Conservation (phyloP, 23 tunicate species). For the Oikopleura dioica region DNA sequence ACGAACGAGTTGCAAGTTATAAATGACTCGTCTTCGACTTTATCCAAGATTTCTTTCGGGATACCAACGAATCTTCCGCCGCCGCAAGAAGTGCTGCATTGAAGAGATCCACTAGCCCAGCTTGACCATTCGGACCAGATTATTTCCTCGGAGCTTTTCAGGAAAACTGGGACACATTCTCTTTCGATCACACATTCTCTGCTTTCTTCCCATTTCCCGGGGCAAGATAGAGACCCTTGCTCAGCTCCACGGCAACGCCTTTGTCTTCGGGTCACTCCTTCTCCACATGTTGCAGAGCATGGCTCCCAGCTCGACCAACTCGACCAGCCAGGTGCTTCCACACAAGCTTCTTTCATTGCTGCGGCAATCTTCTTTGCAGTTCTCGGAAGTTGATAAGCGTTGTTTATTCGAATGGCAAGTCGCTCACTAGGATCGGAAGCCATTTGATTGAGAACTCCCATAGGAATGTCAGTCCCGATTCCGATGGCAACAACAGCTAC, state of each 20-base stretch:
- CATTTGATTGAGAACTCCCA: neutral
- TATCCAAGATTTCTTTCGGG: no score
- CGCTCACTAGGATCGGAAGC: neutral
- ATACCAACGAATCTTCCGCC: no score
- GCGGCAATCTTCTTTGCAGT: neutral
- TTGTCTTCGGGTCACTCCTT: constrained; percentile 22
- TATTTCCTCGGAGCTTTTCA: no score
- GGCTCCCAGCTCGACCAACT: constrained; percentile 58
- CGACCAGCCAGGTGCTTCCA: neutral
- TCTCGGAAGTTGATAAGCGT: neutral
- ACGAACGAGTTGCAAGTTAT: no score
- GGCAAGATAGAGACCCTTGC: neutral
- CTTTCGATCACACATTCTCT: neutral
- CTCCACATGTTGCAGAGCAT: constrained; percentile 57
- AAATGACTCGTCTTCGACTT: no score
- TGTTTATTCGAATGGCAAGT: neutral
- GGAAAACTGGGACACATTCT: neutral
- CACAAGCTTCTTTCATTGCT: neutral
- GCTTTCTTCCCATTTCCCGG: neutral
- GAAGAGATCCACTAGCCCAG: no score
- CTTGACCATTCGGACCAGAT: no score
- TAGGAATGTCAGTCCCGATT: neutral
- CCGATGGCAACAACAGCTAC: neutral
- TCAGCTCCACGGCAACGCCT: neutral
- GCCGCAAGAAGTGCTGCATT: no score